Percentiles rank a stretch among this genome's conserved stretches.
Evolutionary conservation across 1,140 invertebrate genomes (phyloP).

Genomic region (Leptoteleia sp.): DNA sequence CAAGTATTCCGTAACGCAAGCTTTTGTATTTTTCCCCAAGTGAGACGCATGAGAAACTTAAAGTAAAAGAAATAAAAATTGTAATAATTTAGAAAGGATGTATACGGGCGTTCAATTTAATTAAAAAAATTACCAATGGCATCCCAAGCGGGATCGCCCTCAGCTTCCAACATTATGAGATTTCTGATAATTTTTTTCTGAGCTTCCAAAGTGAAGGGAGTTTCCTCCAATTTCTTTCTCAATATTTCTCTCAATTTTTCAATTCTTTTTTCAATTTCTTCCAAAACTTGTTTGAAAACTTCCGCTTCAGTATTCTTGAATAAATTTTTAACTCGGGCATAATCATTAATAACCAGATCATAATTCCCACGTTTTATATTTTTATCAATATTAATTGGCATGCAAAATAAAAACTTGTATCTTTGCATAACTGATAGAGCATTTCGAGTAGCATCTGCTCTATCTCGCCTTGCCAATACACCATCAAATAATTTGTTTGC

Average conservation of each 20-base stretch:
- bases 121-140: constrained; percentile 78
- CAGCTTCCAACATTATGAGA: constrained; percentile 86
- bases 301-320: constrained; percentile 97
- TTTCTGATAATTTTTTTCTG: constrained; percentile 95
- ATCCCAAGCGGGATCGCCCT: constrained; percentile 95
- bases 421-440: constrained; percentile 95
- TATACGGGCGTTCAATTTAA: too few relatives aligned
- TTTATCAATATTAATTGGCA: constrained; percentile 95
- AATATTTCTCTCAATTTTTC: constrained; percentile 90
- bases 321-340: constrained; percentile 96
- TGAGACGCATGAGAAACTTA: constrained; percentile 77
- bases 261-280: constrained; percentile 95
- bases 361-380: constrained; percentile 97
- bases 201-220: constrained; percentile 94
- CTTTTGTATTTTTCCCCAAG: constrained; percentile 76
- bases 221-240: constrained; percentile 90
- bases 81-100: too few relatives aligned
- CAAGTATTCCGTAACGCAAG: constrained; percentile 72
- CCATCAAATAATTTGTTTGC: constrained; percentile 97
- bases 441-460: constrained; percentile 97
- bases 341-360: constrained; percentile 98
- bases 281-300: constrained; percentile 92
- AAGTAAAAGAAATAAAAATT: constrained; percentile 37
- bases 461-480: constrained; percentile 95
- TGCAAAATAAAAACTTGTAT: constrained; percentile 95